Conservation (phyloP, 2,797 vertebrate genomes). For the Sphenopsis melanotis region DNA sequence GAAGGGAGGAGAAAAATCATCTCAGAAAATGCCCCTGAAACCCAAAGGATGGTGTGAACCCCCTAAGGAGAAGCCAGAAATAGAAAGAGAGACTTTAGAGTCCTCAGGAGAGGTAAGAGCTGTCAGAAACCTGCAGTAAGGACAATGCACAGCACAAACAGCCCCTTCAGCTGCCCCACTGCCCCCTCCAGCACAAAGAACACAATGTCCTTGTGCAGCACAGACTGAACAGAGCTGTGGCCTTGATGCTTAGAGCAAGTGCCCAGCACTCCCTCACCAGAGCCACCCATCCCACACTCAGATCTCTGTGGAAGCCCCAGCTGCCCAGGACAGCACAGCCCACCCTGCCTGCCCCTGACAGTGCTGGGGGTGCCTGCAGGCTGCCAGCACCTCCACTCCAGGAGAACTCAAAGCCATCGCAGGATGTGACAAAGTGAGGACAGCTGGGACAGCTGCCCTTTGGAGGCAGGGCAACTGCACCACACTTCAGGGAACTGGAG, state of each 20-base stretch:
- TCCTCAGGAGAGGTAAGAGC: background rate
- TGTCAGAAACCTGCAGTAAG: background rate
- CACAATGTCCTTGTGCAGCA: background rate
- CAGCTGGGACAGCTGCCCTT: background rate
- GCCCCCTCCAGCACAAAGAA: background rate
- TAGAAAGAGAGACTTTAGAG: background rate
- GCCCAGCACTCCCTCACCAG: background rate
- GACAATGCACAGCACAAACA: background rate
- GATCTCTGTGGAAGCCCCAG: rapidly evolving
- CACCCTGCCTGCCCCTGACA: rapidly evolving
- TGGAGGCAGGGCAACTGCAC: background rate
- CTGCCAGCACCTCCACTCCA: background rate
- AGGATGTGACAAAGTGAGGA: background rate
- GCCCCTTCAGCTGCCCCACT: background rate
- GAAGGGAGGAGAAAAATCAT: background rate
- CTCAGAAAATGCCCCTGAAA: background rate
- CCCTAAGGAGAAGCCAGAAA: background rate
- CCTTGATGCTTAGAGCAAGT: background rate
- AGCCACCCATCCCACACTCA: rapidly evolving
- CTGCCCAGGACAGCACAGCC: background rate
- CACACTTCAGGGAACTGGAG: background rate
- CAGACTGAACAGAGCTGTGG: background rate
- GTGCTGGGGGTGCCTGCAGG: no score
- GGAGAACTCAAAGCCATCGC: background rate
- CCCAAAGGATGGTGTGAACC: background rate